Evolutionary conservation across 2,888 invertebrate genomes (phyloP).

Genomic region (Xiphydria camelus): DNA sequence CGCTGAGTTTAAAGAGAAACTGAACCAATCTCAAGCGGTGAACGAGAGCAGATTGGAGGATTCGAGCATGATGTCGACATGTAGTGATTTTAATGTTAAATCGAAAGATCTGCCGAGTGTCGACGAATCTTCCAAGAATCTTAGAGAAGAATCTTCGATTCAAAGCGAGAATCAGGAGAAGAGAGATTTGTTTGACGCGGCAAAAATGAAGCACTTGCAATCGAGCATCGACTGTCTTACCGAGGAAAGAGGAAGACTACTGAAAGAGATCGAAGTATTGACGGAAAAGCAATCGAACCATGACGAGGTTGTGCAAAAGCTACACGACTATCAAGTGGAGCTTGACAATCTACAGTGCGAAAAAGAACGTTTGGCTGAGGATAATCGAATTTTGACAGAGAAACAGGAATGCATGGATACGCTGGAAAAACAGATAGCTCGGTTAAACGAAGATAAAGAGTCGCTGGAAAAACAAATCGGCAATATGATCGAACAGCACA

Average conservation of each 20-base stretch:
- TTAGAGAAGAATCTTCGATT: not conserved
- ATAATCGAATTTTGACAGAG: slow-evolving; percentile 29
- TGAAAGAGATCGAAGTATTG: slow-evolving; percentile 26
- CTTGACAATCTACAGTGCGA: slow-evolving; percentile 23
- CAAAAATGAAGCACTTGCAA: too few relatives aligned
- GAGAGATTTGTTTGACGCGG: slow-evolving; percentile 1
- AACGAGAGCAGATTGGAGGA: slow-evolving; percentile 32
- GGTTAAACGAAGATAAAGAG: slow-evolving; percentile 37
- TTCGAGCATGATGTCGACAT: slow-evolving; percentile 16
- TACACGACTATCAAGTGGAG: slow-evolving; percentile 24
- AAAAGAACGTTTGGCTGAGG: slow-evolving; percentile 15
- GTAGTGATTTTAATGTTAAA: too few relatives aligned
- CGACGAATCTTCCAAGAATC: too few relatives aligned
- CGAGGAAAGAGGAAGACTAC: slow-evolving; percentile 25
- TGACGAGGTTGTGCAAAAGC: slow-evolving; percentile 34
- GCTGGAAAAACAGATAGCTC: slow-evolving; percentile 29
- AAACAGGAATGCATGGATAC: slow-evolving; percentile 22
- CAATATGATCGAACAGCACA: slow-evolving; percentile 27
- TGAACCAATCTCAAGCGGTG: slow-evolving; percentile 40
- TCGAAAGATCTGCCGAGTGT: too few relatives aligned
- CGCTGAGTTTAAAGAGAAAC: slow-evolving; percentile 43
- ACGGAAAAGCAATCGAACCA: slow-evolving; percentile 29
- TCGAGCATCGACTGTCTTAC: not conserved
- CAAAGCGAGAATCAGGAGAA: not conserved
- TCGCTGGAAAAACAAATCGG: slow-evolving; percentile 32